These are phyloP conservation scores for Choreutis nemorana DNA, from an alignment of 2,888 invertebrate genomes.

Conservation along the genomic window DNA sequence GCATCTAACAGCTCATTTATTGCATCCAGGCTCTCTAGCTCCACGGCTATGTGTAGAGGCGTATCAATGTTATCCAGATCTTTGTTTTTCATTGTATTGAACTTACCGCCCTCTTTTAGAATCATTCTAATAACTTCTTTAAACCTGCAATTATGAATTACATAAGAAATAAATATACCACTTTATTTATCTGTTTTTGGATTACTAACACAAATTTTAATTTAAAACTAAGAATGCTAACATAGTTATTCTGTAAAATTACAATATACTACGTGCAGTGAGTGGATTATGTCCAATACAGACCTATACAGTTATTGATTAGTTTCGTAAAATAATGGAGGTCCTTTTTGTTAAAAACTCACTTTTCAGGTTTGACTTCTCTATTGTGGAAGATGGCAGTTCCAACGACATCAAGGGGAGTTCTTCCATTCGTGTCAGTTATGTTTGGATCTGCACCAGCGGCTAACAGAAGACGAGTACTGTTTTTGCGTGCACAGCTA, in stretches of 20 bases:
- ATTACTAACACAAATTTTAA: no score
- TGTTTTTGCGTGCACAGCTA: slow-evolving; percentile 51
- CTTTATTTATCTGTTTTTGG: no score
- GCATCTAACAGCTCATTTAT: slow-evolving; percentile 43
- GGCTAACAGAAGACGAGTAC: slow-evolving; percentile 55
- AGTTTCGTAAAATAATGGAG: no score
- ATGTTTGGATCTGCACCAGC: slow-evolving; percentile 54
- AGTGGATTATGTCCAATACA: no score
- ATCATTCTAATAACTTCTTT: slow-evolving; percentile 32
- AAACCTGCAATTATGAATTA: no score
- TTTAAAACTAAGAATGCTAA: no score
- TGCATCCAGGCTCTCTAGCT: slow-evolving; percentile 42
- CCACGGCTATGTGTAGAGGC: slow-evolving; percentile 61
- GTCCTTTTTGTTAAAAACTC: slow-evolving; percentile 9
- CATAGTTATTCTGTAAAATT: no score
- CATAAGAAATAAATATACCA: no score
- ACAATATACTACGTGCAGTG: no score
- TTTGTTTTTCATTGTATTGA: slow-evolving; percentile 24
- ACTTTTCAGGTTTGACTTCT: slow-evolving; percentile 18
- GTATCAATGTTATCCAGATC: slow-evolving; percentile 32
- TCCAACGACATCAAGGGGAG: slow-evolving; percentile 59
- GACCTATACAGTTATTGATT: no score
- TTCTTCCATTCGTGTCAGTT: slow-evolving; percentile 41
- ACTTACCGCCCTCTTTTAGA: slow-evolving; percentile 26
- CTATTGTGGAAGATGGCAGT: slow-evolving; percentile 33